Conservation (phyloP, 1,140 invertebrate genomes). For the Habropoda laboriosa region DNA sequence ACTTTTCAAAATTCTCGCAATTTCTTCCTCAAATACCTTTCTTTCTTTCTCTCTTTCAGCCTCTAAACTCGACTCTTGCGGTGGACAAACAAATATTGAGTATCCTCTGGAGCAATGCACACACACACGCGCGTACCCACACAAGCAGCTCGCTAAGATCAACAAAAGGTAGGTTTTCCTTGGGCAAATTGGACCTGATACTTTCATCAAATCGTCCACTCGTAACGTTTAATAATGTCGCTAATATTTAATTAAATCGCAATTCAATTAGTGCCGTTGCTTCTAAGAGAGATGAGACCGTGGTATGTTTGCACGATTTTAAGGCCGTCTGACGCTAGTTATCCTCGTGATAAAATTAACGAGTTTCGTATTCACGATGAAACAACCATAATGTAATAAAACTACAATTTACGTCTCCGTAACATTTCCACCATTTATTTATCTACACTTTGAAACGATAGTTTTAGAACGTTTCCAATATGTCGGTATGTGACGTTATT, state of each 20-base stretch:
- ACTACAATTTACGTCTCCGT: not conserved
- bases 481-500: too few relatives aligned
- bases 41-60: too few relatives aligned
- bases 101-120: too few relatives aligned
- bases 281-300: not conserved
- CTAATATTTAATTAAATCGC: constrained; percentile 5
- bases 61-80: too few relatives aligned
- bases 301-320: constrained; percentile 14
- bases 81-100: too few relatives aligned
- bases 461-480: too few relatives aligned
- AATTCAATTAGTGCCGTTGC: not conserved
- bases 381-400: not conserved
- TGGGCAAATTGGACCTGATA: not conserved
- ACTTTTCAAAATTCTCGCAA: too few relatives aligned
- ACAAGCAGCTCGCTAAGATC: not conserved
- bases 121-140: too few relatives aligned
- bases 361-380: not conserved
- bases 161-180: not conserved
- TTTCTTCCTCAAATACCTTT: too few relatives aligned
- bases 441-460: not conserved
- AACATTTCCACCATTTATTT: not conserved
- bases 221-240: constrained; percentile 17
- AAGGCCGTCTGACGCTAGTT: not conserved
- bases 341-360: not conserved
- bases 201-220: too few relatives aligned